phyloP scores from a whole-genome alignment of 2,797 vertebrate genomes.

The Hybognathus amarus region DNA sequence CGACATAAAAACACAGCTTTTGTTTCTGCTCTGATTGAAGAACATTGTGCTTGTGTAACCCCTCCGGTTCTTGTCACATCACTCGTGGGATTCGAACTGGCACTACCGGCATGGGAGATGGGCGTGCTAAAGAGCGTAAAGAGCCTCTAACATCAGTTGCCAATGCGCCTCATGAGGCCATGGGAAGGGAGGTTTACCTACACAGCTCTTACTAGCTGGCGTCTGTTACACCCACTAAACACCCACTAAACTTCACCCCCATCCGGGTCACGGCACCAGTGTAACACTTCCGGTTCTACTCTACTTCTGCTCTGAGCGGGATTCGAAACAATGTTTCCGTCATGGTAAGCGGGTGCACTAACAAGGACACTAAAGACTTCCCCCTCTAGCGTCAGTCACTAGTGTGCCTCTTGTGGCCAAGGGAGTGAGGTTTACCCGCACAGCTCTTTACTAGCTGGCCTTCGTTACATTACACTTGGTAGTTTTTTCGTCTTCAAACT shows the following conservation, averaged over 20 bases:
- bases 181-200: not conserved
- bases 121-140: no score
- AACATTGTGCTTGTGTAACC: not conserved
- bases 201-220: not conserved
- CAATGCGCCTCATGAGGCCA: not conserved
- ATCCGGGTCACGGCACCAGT: not conserved
- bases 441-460: no score
- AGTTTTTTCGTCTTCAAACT: no score
- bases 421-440: not conserved
- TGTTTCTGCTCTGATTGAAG: not conserved
- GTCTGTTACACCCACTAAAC: fast-evolving
- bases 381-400: not conserved
- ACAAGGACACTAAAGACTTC: not conserved
- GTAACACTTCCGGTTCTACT: not conserved
- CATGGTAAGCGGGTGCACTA: fast-evolving
- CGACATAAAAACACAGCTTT: no score
- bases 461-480: no score
- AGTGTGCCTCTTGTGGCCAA: not conserved
- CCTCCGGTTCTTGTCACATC: no score
- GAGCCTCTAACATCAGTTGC: no score
- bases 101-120: no score
- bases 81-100: no score
- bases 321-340: not conserved
- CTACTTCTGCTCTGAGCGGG: not conserved
- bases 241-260: not conserved